Base-by-base conservation (phyloP, 92 coral and sea anemone species). In the Epizoanthus scotinus region DNA sequence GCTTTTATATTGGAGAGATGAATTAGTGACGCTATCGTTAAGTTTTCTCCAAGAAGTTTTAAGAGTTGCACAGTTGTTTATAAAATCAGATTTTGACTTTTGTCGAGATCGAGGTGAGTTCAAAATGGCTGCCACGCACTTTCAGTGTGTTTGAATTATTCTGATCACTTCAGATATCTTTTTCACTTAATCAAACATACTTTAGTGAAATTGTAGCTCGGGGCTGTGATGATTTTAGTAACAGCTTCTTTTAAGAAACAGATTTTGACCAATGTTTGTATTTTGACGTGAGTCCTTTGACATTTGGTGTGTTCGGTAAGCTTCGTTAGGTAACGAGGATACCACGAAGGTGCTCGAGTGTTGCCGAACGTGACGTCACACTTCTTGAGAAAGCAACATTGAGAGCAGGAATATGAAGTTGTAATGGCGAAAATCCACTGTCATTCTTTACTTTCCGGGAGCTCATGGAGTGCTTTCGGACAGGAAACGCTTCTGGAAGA, bases 381-480 rank as follows among this genome's bases (percentile, higher is more conserved):
- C 62, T 83, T 87, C 87, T 84, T 87, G 78, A 73, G 94, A 92
- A 90, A 92, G 97, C 94, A 92, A 92, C 97, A 92, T 91, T 85
- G 88, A 87, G 86, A 89, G 91, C 94, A 91, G 94, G 91, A 80
- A 90, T 34, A 34, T 90, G 97, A 90, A 86, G 97, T 92, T 82
- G 97, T 94, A 93, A 96, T 96, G 99, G 99, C 97, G 99, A 96
- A 93, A 91, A 93, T 87, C 78, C 90, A 87, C 99, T 96, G 99
- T 91, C 99, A 96, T 87, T 93, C 97, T 86, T 85, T 92, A 91
- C 90, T 87, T 89, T 93, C 99, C 75, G 99, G 99, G 88, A 89
- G 98, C 91, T 96, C 99, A 71, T 96, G 99, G 99, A 85, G 87
- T 75, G 88, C 98, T 75, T 91, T 87, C 88, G 94, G 88, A 6